Percentiles rank a stretch among this genome's conserved stretches.
These are phyloP conservation scores for Habrosyne pyritoides DNA, from an alignment of 2,888 invertebrate species.

Conservation along the genomic window DNA sequence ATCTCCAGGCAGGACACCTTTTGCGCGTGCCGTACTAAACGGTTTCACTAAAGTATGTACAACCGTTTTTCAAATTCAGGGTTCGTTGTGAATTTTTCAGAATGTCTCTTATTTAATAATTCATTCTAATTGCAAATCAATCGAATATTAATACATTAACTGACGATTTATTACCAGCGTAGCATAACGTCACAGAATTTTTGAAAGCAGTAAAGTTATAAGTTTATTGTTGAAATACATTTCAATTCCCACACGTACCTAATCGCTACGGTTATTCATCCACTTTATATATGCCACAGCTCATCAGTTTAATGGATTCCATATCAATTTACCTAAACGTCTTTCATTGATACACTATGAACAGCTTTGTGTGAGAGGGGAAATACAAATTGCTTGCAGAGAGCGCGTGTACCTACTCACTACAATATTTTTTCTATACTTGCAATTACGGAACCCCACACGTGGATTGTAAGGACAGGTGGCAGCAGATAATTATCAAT, in stretches of 20 bases:
- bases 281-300: neutral
- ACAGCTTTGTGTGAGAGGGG: neutral
- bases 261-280: neutral
- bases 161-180: no score
- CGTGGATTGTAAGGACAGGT: slow-evolving; percentile 61
- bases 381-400: neutral
- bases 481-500: slow-evolving; percentile 64
- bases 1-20: slow-evolving; percentile 60
- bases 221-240: no score
- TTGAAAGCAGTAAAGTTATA: no score
- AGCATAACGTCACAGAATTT: no score
- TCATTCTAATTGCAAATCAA: no score
- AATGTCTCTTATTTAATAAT: slow-evolving; percentile 5
- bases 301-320: neutral
- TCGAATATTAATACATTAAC: no score
- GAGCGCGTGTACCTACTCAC: neutral
- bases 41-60: slow-evolving; percentile 20
- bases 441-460: slow-evolving; percentile 36
- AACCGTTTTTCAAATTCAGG: slow-evolving; percentile 21
- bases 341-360: neutral
- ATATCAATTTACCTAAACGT: neutral
- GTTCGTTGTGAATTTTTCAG: slow-evolving; percentile 27
- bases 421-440: slow-evolving; percentile 11
- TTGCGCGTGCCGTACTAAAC: slow-evolving; percentile 55
- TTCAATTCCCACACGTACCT: no score